phyloP scores from a whole-genome alignment of 2,888 invertebrate species.

The Yponomeuta plumbellus region DNA sequence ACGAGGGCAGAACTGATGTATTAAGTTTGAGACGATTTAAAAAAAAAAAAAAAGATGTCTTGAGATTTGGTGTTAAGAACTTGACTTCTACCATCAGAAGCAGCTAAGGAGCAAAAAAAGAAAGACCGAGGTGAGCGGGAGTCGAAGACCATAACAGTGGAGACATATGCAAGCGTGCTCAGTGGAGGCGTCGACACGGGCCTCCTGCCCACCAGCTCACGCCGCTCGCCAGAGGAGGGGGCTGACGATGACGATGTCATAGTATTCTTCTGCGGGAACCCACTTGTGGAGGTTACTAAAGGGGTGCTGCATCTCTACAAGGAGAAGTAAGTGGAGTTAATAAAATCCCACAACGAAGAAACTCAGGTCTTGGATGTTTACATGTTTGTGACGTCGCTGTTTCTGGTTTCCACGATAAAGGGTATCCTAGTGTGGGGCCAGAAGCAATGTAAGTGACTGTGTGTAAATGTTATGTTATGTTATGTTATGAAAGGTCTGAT shows the following conservation, averaged over 20 bases:
- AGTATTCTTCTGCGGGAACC: conserved; percentile 96
- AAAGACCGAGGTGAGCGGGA: conserved; percentile 82
- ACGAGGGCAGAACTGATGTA: no score
- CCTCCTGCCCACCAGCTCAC: conserved; percentile 78
- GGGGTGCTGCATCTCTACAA: conserved; percentile 98
- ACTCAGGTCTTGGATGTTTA: no score
- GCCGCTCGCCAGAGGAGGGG: conserved; percentile 65
- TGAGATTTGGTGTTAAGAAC: background rate
- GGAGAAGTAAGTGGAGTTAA: conserved; percentile 84
- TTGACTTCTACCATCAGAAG: conserved; percentile 35
- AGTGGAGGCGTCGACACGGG: conserved; percentile 71
- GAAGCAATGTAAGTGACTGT: no score
- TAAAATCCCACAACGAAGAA: no score
- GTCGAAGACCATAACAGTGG: conserved; percentile 84
- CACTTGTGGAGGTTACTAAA: conserved; percentile 96
- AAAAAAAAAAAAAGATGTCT: no score
- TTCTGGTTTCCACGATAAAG: no score
- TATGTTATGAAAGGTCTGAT: no score
- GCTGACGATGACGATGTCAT: conserved; percentile 73
- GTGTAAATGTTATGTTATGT: no score
- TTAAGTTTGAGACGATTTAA: no score
- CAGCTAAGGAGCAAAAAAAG: conserved; percentile 61
- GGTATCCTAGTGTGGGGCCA: no score
- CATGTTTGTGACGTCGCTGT: no score
- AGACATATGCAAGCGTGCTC: conserved; percentile 84